Evolutionary conservation across 2,888 invertebrate species (phyloP), one percentile per base, ranked within the genome.

Genomic region (Sycophila texana): DNA sequence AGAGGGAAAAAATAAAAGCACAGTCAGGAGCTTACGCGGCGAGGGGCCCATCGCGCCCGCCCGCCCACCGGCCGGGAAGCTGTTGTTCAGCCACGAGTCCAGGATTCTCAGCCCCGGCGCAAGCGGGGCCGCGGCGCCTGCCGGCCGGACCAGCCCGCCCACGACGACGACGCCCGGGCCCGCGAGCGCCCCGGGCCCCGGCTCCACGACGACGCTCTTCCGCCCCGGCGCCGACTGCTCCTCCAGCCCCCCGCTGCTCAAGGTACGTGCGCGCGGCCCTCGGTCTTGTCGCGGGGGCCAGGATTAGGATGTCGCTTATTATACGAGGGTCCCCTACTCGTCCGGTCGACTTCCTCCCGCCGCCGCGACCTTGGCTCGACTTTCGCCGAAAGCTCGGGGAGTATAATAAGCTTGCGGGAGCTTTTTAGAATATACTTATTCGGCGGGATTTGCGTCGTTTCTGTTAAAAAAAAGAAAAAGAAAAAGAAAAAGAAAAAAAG

Each of bases 281-380:
- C 26, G 26, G 26, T 3, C 26, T 26, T n/a, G n/a, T n/a, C n/a
- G 26, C 53, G 39, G 90, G 89, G 89, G 88, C 87, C 89, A 89
- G 89, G 89, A 90, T 90, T 89, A 90, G 90, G 90, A 89, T 90
- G 90, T 90, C 88, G 89, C 88, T 89, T 89, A 89, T 90, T 90
- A n/a, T n/a, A 90, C 88, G 88, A 89, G 89, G 87, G 88, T 87
- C 89, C 53, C n/a, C 53, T n/a, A n/a, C n/a, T 12, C n/a, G n/a
- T 53, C 12, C 16, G 4, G 16, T 2, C 5, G 53, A 89, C 89
- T 88, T 88, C 89, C 89, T 88, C 30, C 49, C 58, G 30, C 18
- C 55, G 2, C 39, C 53, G 58, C 53, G 53, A 20, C 58, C 47
- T 20, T 47, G 18, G 61, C 39, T 18, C 20, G 16, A 14, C 51